Evolutionary conservation across 2,888 invertebrate species (phyloP).

Genomic region (Drosophila subquinaria): DNA sequence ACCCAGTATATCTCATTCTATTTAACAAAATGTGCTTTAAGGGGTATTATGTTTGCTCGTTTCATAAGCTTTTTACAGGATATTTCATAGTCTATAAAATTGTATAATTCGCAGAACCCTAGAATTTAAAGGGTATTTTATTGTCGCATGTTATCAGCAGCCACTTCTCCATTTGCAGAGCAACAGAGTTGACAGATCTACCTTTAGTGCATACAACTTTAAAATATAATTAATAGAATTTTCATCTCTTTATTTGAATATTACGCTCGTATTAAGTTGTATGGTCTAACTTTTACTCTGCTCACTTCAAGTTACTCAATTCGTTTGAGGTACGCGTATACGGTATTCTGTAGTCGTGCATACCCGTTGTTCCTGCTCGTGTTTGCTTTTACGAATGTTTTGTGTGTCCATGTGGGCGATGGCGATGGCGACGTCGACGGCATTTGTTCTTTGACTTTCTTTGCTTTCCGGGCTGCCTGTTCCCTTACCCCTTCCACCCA

Average conservation of each 20-base stretch:
- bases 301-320: neutral
- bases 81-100: too few relatives aligned
- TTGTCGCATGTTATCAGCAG: neutral
- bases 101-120: too few relatives aligned
- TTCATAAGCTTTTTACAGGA: too few relatives aligned
- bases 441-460: slow-evolving; percentile 81
- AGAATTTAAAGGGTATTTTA: neutral
- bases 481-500: slow-evolving; percentile 2
- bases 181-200: too few relatives aligned
- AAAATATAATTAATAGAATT: neutral
- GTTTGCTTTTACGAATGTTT: slow-evolving; percentile 47
- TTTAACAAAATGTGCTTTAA: neutral
- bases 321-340: neutral
- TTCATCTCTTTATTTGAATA: neutral
- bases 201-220: too few relatives aligned
- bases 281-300: neutral
- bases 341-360: slow-evolving; percentile 13
- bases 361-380: neutral
- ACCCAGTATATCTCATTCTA: too few relatives aligned
- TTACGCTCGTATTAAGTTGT: neutral
- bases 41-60: neutral
- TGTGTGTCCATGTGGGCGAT: slow-evolving; percentile 46
- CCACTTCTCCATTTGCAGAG: neutral
- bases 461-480: slow-evolving; percentile 66
- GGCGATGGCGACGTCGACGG: slow-evolving; percentile 22